phyloP scores from a whole-genome alignment of 2,888 invertebrate genomes.

The Drosophila sordidula region DNA sequence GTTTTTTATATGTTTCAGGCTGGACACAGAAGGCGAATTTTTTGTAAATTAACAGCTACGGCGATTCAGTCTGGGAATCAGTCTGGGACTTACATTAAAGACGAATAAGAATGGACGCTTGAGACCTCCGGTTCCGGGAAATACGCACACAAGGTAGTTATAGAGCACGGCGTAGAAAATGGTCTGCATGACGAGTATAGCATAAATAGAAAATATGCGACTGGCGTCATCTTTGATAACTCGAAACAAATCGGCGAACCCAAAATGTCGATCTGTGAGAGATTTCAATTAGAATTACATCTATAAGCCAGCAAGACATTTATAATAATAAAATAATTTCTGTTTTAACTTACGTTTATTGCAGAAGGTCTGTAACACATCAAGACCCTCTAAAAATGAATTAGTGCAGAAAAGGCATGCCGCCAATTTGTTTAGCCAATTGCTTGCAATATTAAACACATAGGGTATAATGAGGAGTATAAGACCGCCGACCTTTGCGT shows the following conservation, averaged over 20 bases:
- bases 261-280: conserved; percentile 74
- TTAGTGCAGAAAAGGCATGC: conserved; percentile 75
- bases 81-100: conserved; percentile 85
- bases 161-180: conserved; percentile 80
- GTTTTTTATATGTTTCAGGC: conserved; percentile 80
- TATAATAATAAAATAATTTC: too few relatives aligned
- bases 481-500: conserved; percentile 83
- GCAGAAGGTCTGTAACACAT: conserved; percentile 81
- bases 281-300: conserved; percentile 7
- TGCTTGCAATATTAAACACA: conserved; percentile 74
- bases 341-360: conserved; percentile 79
- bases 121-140: conserved; percentile 90
- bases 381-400: conserved; percentile 81
- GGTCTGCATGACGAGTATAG: conserved; percentile 72
- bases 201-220: conserved; percentile 71
- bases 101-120: conserved; percentile 89
- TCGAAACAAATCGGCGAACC: conserved; percentile 63
- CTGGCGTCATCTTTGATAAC: conserved; percentile 74
- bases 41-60: not conserved
- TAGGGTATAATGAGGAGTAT: conserved; percentile 81
- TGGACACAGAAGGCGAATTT: conserved; percentile 27
- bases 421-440: conserved; percentile 61
- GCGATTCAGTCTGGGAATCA: conserved; percentile 5
- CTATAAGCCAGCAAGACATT: not conserved
- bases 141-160: conserved; percentile 80